Evolutionary conservation across 2,888 invertebrate genomes (phyloP).

Genomic region (Cordilura impudica): DNA sequence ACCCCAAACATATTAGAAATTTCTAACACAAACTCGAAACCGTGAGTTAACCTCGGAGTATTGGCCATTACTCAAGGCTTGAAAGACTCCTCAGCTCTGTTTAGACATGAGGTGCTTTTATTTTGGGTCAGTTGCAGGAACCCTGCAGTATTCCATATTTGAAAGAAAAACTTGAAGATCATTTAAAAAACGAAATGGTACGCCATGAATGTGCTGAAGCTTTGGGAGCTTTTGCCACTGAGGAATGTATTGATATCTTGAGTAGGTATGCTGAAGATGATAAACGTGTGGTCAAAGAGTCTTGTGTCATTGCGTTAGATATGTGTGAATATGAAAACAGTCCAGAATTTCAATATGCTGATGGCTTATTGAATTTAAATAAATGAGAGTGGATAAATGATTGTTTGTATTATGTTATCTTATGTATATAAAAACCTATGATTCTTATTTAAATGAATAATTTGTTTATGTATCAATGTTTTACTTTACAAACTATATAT

Average conservation of each 20-base stretch:
- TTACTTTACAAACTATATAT: too few relatives aligned
- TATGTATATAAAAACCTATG: not conserved
- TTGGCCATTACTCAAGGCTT: conserved; percentile 90
- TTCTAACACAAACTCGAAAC: too few relatives aligned
- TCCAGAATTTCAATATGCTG: conserved; percentile 91
- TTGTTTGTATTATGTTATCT: not conserved
- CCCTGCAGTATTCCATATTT: conserved; percentile 87
- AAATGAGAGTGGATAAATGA: conserved; percentile 18
- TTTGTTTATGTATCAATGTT: too few relatives aligned
- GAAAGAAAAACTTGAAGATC: conserved; percentile 85
- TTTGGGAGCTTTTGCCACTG: conserved; percentile 95
- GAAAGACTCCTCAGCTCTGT: conserved; percentile 91
- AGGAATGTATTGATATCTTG: conserved; percentile 88
- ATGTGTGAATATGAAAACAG: conserved; percentile 98
- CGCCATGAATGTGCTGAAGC: conserved; percentile 99
- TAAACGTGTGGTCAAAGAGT: conserved; percentile 94
- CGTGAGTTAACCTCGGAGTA: too few relatives aligned
- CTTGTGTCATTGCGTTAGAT: conserved; percentile 96
- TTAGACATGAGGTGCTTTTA: conserved; percentile 98
- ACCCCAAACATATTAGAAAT: too few relatives aligned
- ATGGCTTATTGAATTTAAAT: conserved; percentile 75
- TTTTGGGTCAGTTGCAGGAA: conserved; percentile 96
- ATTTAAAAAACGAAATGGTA: conserved; percentile 95
- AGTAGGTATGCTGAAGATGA: conserved; percentile 87
- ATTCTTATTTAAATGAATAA: too few relatives aligned